A percentile compares a stretch with the other conserved stretches of the same genome.
phyloP scores from a whole-genome alignment of 1,140 invertebrate species.

The Reticulitermes speratus region DNA sequence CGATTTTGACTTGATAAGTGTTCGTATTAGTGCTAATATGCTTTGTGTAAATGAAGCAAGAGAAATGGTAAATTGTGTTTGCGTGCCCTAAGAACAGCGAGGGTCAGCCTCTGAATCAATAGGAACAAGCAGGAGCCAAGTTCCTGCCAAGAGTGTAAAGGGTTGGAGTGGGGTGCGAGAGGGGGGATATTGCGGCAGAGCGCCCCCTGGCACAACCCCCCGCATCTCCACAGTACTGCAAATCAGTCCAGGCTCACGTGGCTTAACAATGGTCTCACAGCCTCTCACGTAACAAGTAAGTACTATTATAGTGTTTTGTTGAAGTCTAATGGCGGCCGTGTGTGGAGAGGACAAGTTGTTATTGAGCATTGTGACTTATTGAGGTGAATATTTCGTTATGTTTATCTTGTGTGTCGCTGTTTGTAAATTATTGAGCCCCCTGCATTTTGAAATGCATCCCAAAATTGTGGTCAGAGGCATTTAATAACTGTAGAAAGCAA shows the following conservation, averaged over 20 bases:
- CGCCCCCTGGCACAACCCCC: constrained; percentile 13
- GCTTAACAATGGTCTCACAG: background rate
- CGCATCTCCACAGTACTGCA: background rate
- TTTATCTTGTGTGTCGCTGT: no score
- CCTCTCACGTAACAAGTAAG: background rate
- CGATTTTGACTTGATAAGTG: no score
- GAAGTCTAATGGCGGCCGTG: no score
- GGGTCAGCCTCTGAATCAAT: background rate
- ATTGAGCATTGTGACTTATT: no score
- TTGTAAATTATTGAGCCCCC: no score
- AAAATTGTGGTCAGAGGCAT: no score
- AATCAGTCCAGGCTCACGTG: background rate
- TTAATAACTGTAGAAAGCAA: no score
- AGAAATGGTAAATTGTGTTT: background rate
- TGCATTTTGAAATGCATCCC: no score
- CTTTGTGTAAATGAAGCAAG: background rate
- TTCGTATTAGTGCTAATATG: background rate
- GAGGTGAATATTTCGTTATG: no score
- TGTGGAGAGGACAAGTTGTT: no score
- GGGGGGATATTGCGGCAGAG: background rate
- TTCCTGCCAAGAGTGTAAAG: background rate
- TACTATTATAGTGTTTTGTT: background rate
- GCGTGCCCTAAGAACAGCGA: background rate
- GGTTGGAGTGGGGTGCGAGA: background rate
- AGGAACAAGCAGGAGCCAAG: background rate